These are phyloP conservation scores for Hormaphis cornu DNA, from an alignment of 1,140 invertebrate species.

Conservation along the genomic window DNA sequence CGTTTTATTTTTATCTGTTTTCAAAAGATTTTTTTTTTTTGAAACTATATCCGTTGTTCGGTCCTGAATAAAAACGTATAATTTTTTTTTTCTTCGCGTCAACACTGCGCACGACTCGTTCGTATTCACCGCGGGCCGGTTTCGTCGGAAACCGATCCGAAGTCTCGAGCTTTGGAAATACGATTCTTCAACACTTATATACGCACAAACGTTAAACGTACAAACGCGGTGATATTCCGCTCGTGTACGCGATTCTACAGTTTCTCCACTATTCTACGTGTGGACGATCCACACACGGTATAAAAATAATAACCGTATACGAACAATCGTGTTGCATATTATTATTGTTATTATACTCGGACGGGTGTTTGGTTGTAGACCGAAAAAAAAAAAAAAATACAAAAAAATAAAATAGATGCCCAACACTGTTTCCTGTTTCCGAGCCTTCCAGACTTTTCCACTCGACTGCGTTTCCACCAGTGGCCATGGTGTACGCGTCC, in stretches of 20 bases:
- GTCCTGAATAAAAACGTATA: too few species aligned
- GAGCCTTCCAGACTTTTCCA: constrained; percentile 2
- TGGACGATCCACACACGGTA: neutral
- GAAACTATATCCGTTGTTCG: too few species aligned
- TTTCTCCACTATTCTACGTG: too few species aligned
- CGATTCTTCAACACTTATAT: neutral
- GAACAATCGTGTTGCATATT: neutral
- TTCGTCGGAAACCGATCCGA: neutral
- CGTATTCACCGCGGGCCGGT: neutral
- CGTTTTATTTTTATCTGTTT: too few species aligned
- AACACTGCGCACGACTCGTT: too few species aligned
- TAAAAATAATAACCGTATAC: neutral
- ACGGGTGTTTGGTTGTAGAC: neutral
- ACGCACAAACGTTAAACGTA: neutral
- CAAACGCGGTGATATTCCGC: neutral
- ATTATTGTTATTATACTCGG: neutral
- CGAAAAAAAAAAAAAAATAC: neutral
- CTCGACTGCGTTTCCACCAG: constrained; percentile 5
- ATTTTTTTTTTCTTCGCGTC: too few species aligned
- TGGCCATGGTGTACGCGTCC: neutral
- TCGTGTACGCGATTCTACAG: neutral
- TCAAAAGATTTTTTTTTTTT: too few species aligned
- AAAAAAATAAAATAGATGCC: too few species aligned
- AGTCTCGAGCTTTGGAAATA: neutral
- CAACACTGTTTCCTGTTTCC: constrained; percentile 1